Evolutionary conservation across 2,113 vertebrate species (phyloP).

Genomic region (Chaetura pelagica): DNA sequence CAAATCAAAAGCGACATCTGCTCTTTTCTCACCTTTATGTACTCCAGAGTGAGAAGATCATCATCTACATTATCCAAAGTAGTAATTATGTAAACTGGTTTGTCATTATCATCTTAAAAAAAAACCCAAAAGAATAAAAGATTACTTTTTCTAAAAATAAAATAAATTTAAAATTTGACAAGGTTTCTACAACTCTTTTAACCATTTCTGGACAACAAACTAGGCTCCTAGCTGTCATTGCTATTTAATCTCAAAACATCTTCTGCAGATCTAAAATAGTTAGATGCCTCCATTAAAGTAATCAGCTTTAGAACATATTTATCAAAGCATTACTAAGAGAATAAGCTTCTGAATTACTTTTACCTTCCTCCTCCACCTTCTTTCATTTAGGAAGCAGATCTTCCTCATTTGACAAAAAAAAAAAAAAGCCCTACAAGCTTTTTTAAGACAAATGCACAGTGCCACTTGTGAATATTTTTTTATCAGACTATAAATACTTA

Average conservation of each 20-base stretch:
- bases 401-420: neutral
- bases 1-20: neutral
- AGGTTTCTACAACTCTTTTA: neutral
- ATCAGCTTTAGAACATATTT: neutral
- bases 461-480: neutral
- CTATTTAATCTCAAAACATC: neutral
- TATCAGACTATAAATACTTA: constrained; percentile 64
- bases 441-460: neutral
- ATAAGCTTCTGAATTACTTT: neutral
- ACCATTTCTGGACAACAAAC: neutral
- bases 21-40: constrained; percentile 82
- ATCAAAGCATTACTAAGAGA: neutral
- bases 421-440: neutral
- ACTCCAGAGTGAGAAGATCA: constrained; percentile 91
- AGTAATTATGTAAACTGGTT: constrained; percentile 90
- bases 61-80: constrained; percentile 92
- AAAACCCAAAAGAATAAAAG: neutral
- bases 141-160: neutral
- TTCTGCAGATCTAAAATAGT: neutral
- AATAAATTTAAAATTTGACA: no score
- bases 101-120: constrained; percentile 86
- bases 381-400: neutral
- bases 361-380: no score
- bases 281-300: neutral
- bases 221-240: neutral